These are phyloP conservation scores for Phorcus lineatus DNA, from an alignment of 2,888 invertebrate species.

Conservation along the genomic window DNA sequence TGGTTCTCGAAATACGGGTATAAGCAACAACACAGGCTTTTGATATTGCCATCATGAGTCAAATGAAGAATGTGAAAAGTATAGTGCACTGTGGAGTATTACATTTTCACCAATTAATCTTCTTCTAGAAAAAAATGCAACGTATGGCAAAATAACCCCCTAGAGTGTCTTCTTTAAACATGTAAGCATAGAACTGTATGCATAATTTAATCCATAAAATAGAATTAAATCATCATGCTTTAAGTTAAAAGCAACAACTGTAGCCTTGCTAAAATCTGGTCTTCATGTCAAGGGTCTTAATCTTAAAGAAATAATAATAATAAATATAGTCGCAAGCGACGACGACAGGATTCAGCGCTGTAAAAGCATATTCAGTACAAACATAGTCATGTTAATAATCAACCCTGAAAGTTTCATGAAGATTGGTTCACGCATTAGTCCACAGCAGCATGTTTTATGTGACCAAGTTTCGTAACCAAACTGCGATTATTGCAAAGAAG, in stretches of 20 bases:
- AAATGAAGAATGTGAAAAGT: not conserved
- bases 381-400: too few relatives aligned
- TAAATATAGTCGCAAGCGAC: too few relatives aligned
- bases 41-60: conserved; percentile 13
- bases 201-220: not conserved
- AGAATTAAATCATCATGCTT: not conserved
- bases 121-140: not conserved
- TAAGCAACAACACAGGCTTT: not conserved
- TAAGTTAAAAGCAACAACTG: not conserved
- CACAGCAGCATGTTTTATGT: too few relatives aligned
- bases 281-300: not conserved
- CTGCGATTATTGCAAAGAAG: too few relatives aligned
- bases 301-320: too few relatives aligned
- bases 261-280: not conserved
- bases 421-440: too few relatives aligned
- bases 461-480: too few relatives aligned
- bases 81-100: not conserved
- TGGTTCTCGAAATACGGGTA: not conserved
- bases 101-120: not conserved
- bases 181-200: not conserved
- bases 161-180: not conserved
- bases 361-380: too few relatives aligned
- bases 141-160: not conserved
- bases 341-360: too few relatives aligned
- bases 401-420: too few relatives aligned